These are phyloP conservation scores for Holothuria scabra DNA, from an alignment of 53 echinoderm and acorn worm species.

Conservation along the genomic window DNA sequence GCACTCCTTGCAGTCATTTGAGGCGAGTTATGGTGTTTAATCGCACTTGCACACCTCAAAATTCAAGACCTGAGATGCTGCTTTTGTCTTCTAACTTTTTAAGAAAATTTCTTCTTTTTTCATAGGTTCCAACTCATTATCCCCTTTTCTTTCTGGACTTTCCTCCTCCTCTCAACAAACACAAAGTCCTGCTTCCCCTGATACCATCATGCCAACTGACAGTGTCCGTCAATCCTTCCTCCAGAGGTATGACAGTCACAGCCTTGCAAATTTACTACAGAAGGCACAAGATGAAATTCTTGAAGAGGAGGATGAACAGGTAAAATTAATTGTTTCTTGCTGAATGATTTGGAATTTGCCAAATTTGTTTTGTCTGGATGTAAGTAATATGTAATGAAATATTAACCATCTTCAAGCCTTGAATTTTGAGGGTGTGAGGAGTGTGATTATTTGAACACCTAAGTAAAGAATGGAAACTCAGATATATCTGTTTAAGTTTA, in stretches of 20 bases:
- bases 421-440: too few species aligned
- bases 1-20: too few species aligned
- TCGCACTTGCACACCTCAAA: too few species aligned
- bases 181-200: neutral
- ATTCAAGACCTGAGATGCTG: too few species aligned
- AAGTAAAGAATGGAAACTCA: too few species aligned
- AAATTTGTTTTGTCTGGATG: neutral
- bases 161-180: neutral
- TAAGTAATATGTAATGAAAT: neutral
- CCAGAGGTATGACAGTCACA: conserved; percentile 13
- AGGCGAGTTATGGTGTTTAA: too few species aligned
- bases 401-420: too few species aligned
- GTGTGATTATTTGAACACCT: too few species aligned
- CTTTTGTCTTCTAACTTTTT: too few species aligned
- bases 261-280: conserved; percentile 22
- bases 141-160: neutral
- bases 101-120: neutral
- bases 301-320: conserved; percentile 12
- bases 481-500: too few species aligned
- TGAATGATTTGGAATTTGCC: neutral
- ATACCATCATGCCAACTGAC: neutral
- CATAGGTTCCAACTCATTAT: neutral
- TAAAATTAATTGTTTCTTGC: neutral
- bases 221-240: neutral
- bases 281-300: conserved; percentile 15